These are phyloP conservation scores for Plectropomus leopardus DNA, from an alignment of 2,113 vertebrate genomes.

Conservation along the genomic window DNA sequence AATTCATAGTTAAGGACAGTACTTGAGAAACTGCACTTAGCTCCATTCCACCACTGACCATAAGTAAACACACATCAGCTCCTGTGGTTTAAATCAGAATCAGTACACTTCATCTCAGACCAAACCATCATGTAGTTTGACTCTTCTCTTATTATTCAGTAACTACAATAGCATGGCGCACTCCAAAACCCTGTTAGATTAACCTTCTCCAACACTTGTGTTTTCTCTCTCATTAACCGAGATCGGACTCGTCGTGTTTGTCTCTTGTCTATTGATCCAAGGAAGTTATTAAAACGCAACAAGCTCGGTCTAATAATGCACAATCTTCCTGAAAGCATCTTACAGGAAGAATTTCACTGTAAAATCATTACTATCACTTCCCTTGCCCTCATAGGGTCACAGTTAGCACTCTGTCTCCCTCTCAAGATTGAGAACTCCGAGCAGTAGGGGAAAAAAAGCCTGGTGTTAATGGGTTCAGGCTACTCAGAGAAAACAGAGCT, in stretches of 20 bases:
- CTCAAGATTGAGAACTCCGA: conserved; percentile 39
- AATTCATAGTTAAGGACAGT: no score
- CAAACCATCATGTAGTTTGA: conserved; percentile 42
- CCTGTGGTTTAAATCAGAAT: conserved; percentile 15
- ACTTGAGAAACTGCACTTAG: no score
- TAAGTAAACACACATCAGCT: conserved; percentile 19
- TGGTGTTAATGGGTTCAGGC: conserved; percentile 75
- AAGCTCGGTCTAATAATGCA: neutral
- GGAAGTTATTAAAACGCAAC: conserved; percentile 6
- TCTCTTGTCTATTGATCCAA: neutral
- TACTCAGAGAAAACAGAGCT: conserved; percentile 70
- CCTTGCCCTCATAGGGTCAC: conserved; percentile 2
- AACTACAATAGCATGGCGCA: conserved; percentile 4
- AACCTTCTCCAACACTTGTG: neutral
- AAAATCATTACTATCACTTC: conserved; percentile 29
- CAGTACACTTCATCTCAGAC: conserved; percentile 13
- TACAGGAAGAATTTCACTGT: conserved; percentile 11
- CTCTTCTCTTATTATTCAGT: neutral
- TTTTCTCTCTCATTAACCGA: neutral
- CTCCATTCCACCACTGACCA: no score
- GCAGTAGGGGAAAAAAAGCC: conserved; percentile 49
- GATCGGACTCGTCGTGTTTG: neutral
- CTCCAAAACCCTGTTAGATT: neutral
- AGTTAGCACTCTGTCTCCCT: conserved; percentile 23
- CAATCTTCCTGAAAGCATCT: conserved; percentile 14